These are phyloP conservation scores for Polia nebulosa DNA, from an alignment of 2,888 invertebrate genomes.

Conservation along the genomic window DNA sequence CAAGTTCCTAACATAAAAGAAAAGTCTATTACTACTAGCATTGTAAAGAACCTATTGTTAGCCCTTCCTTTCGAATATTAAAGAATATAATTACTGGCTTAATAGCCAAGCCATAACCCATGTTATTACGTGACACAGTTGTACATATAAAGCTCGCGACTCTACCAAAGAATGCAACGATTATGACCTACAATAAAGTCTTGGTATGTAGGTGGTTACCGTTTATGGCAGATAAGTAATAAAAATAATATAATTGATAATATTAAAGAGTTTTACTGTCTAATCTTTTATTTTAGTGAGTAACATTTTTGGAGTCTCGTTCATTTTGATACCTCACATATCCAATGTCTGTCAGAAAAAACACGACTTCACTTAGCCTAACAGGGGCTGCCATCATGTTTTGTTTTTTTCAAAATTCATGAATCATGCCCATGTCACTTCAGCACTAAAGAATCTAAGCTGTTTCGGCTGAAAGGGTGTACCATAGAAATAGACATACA, in stretches of 20 bases:
- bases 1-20: not conserved
- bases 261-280: not conserved
- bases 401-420: too few relatives aligned
- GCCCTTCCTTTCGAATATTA: slow-evolving; percentile 8
- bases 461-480: too few relatives aligned
- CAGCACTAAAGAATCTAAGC: too few relatives aligned
- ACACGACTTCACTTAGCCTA: too few relatives aligned
- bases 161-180: slow-evolving; percentile 28
- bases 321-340: too few relatives aligned
- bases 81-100: slow-evolving; percentile 1
- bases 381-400: too few relatives aligned
- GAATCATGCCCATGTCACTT: too few relatives aligned
- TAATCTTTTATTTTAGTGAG: not conserved
- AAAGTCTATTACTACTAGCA: too few relatives aligned
- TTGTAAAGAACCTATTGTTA: not conserved
- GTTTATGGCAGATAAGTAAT: slow-evolving; percentile 14
- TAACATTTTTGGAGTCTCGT: not conserved
- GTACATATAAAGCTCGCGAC: slow-evolving; percentile 36
- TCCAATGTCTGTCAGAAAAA: too few relatives aligned
- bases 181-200: slow-evolving; percentile 38
- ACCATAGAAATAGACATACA: too few relatives aligned
- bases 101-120: not conserved
- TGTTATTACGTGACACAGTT: slow-evolving; percentile 43
- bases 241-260: slow-evolving; percentile 19
- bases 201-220: slow-evolving; percentile 27